Evolutionary conservation across 2,888 invertebrate genomes (phyloP).

Genomic region (Erebia palarica): DNA sequence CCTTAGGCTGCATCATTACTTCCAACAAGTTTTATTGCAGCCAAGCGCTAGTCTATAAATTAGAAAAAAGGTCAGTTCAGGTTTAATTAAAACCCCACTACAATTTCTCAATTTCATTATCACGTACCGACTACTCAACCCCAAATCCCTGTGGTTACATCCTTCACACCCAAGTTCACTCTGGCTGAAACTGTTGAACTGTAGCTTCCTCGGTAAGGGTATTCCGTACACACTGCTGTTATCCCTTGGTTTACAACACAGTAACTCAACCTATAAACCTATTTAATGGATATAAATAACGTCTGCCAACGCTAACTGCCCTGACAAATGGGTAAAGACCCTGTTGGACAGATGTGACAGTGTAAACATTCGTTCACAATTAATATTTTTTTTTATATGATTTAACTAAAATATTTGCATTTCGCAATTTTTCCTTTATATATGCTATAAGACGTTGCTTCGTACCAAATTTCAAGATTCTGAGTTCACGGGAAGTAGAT

Average conservation of each 20-base stretch:
- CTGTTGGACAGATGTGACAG: slow-evolving; percentile 6
- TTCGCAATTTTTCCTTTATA: too few relatives aligned
- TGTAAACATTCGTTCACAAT: slow-evolving; percentile 10
- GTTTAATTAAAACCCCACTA: neutral
- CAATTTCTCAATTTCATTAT: neutral
- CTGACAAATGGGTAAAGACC: slow-evolving; percentile 10
- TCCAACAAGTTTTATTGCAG: too few relatives aligned
- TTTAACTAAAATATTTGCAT: too few relatives aligned
- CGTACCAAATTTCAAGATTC: too few relatives aligned
- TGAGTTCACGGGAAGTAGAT: too few relatives aligned
- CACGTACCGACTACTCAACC: neutral
- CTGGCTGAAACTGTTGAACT: neutral
- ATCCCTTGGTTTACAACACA: neutral
- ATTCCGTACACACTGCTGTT: neutral
- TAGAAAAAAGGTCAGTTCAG: too few relatives aligned
- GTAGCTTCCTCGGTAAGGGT: neutral
- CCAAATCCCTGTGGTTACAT: neutral
- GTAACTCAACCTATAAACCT: neutral
- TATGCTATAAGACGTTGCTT: too few relatives aligned
- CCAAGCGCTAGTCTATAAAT: too few relatives aligned
- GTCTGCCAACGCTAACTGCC: slow-evolving; percentile 2
- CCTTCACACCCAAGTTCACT: neutral
- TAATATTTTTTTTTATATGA: too few relatives aligned
- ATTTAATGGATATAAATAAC: slow-evolving; percentile 8
- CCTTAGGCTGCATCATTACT: too few relatives aligned